A percentile compares a stretch with the other conserved stretches of the same genome.
These are phyloP conservation scores for Epiblema foenella DNA, from an alignment of 2,888 invertebrate species.

Conservation along the genomic window DNA sequence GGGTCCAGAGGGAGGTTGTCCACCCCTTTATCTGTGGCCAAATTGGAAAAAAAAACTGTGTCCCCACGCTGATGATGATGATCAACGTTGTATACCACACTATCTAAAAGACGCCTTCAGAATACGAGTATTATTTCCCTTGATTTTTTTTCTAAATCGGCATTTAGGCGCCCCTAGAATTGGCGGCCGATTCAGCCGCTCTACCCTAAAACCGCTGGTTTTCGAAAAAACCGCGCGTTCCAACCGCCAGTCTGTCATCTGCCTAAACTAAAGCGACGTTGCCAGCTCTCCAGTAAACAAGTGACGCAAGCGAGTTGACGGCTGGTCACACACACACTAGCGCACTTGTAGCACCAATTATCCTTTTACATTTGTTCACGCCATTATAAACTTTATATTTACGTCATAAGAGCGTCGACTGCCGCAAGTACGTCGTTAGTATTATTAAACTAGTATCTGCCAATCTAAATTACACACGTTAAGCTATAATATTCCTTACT, in stretches of 20 bases:
- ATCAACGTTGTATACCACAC: no score
- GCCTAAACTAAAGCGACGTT: conserved; percentile 26
- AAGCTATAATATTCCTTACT: background rate
- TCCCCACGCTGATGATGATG: no score
- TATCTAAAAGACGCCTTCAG: no score
- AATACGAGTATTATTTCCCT: no score
- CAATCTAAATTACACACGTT: background rate
- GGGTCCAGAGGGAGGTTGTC: no score
- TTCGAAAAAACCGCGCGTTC: background rate
- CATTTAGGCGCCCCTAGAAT: no score
- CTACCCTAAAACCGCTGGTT: no score
- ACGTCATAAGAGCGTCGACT: background rate
- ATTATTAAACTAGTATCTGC: conserved; percentile 13
- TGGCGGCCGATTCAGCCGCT: no score
- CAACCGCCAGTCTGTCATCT: background rate
- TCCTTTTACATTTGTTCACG: background rate
- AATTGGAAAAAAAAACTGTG: no score
- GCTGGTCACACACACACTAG: conserved; percentile 28
- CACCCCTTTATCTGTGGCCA: no score
- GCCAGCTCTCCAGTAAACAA: conserved; percentile 31
- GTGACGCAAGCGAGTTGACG: conserved; percentile 37
- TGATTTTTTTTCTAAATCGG: no score
- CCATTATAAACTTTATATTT: conserved; percentile 1
- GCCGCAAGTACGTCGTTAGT: background rate
- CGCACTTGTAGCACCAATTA: background rate